These are phyloP conservation scores for Catharus fuscescens DNA, from an alignment of 2,113 vertebrate species.

Conservation along the genomic window DNA sequence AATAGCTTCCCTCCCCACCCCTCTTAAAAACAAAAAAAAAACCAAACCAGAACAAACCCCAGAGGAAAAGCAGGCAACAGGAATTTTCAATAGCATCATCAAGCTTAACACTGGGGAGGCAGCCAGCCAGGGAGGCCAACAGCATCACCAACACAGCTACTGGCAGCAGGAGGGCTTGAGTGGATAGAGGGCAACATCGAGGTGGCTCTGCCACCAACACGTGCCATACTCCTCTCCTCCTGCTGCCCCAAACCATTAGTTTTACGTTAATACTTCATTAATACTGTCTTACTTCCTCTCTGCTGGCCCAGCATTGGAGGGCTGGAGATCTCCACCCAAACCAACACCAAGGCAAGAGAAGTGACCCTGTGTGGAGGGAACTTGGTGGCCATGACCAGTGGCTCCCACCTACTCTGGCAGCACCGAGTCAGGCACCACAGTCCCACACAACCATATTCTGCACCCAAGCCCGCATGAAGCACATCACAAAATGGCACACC, in stretches of 20 bases:
- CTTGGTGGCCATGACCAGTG: accelerated
- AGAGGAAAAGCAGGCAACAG: neutral
- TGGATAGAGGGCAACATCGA: accelerated
- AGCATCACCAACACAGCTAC: neutral
- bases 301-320: accelerated
- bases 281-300: constrained; percentile 17
- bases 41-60: neutral
- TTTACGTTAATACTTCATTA: constrained; percentile 4
- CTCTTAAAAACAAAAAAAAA: neutral
- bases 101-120: neutral
- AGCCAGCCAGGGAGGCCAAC: neutral
- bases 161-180: neutral
- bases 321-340: neutral
- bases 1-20: neutral
- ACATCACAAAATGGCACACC: neutral
- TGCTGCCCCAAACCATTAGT: neutral
- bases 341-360: neutral
- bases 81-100: neutral
- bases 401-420: neutral
- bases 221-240: neutral
- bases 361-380: neutral
- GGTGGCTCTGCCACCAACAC: accelerated
- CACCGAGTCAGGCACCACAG: accelerated
- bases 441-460: neutral
- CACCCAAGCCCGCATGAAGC: neutral